Base-by-base conservation (phyloP, 92 coral and sea anemone species). In the Epizoanthus fatuus region DNA sequence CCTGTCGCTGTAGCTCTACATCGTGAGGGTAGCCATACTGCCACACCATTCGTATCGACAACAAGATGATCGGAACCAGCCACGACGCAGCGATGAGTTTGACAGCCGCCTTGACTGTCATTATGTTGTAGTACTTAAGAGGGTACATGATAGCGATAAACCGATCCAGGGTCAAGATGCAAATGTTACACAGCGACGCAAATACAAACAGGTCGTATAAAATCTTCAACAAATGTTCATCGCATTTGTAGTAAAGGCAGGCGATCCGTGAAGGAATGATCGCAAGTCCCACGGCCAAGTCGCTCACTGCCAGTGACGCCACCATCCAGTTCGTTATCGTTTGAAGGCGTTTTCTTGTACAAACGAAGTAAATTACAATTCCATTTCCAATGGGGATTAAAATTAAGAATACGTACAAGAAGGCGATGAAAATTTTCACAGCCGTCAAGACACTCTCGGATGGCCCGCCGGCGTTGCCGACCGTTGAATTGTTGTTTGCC, bases 281-380 rank as follows among this genome's bases (percentile, higher is more conserved):
- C 11, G 89, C 89, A 3, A 86, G 42, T 5, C 93, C 94, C 7
- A 94, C 98, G 32, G 91, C 86, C 8, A 94, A 80, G 81, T 94
- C 98, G 19, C 95, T 91, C 5, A 91, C 87, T 3, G 98, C 98
- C 35, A 94, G 73, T 7, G 98, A 94, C 79, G 86, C 69, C 3
- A 94, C 98, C 81, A 94, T 74, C 90, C 75, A 89, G 87, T 94
- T 94, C 1, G 98, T 91, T 55, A 88, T 89, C 3, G 98, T 94
- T 25, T 87, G 98, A 47, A 91, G 88, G 6, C 95, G 91, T 40
- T 84, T 90, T 70, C 89, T 81, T 29, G 85, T 87, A n/a, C 87
- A 63, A 67, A 94, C 93, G 20, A 94, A 57, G 40, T 86, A 94
- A 8, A 94, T 83, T 6, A 91, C 98, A 32, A 94, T 54, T 4